Base-by-base conservation (phyloP, 2,113 vertebrate genomes). In the Gobio gobio region DNA sequence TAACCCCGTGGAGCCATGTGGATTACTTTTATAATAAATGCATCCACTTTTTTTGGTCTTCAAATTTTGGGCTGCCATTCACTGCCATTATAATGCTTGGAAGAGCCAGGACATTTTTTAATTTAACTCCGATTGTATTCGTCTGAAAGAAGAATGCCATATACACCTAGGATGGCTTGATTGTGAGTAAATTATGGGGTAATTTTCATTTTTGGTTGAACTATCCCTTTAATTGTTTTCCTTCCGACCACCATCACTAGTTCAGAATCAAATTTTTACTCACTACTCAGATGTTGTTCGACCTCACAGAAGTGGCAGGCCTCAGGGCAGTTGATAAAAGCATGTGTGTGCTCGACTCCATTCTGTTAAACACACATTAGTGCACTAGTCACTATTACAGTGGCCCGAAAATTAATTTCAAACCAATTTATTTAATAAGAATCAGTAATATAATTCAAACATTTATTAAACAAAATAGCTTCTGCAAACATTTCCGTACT, bases 251-350 rank as follows among this genome's bases (percentile, higher is more conserved):
- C 20, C 20, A 72, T 40, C 29, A 20, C 66, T 72, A n/a, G 66
- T 70, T 43, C 36, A n/a, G 36, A n/a, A n/a, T n/a, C 36, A 6
- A 18, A 84, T 10, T 10, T 51, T 4, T 45, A 70, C 93, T 95
- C 89, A 97, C 97, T 94, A 3, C 94, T 92, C 20, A 93, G 89
- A 89, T 94, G 90, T 85, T 95, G 96, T 89, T 96, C 95, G 51
- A 94, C 96, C 73, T 97, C 96, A 87, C 96, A 98, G 90, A 96
- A 97, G 45, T 91, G 96, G 85, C 88, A 92, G 18, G 91, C 90
- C 51, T 97, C 96, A 10, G 95, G 95, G 87, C 91, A 94, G 7
- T 80, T 87, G 78, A 97, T 94, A 45, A 98, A 98, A 1, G 97
- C 94, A 75, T 98, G 97, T 83, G 88, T 47, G 2, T 98, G 97